Percentiles rank a stretch among this genome's conserved stretches.
phyloP scores from a whole-genome alignment of 2,113 vertebrate genomes.

The Oryzias curvinotus region DNA sequence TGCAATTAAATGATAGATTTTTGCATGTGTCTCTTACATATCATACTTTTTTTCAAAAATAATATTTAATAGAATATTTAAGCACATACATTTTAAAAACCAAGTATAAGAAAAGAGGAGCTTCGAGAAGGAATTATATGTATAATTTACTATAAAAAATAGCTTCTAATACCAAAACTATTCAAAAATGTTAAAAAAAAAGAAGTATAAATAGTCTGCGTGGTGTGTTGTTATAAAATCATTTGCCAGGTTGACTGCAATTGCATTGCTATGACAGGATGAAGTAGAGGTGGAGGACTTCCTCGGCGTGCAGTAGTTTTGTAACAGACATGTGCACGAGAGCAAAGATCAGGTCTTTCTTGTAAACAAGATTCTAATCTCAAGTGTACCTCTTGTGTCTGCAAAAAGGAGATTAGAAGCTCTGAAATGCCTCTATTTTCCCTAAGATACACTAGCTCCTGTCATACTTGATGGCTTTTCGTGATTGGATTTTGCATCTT shows the following conservation, averaged over 20 bases:
- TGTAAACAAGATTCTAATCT: slow-evolving; percentile 73
- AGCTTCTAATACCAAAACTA: no score
- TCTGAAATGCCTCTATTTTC: slow-evolving; percentile 51
- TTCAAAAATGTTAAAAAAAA: no score
- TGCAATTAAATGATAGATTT: slow-evolving; percentile 29
- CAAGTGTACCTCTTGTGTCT: slow-evolving; percentile 44
- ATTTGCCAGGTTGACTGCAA: no score
- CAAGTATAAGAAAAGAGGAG: no score
- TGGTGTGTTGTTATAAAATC: no score
- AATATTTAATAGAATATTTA: no score
- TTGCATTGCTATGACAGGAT: no score
- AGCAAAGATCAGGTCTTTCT: slow-evolving; percentile 50
- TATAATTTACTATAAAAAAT: no score
- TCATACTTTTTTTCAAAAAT: neutral
- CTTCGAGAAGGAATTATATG: no score
- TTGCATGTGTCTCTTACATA: neutral
- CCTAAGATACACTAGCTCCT: slow-evolving; percentile 41
- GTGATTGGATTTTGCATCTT: slow-evolving; percentile 56
- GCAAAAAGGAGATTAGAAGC: slow-evolving; percentile 61
- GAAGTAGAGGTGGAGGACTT: slow-evolving; percentile 26
- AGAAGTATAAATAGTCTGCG: no score
- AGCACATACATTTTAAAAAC: no score
- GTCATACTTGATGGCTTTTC: slow-evolving; percentile 58
- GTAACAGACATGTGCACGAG: slow-evolving; percentile 33
- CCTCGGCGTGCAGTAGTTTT: neutral